Base-by-base conservation (phyloP, 2,797 vertebrate species). In the Scolopax bukidnonensis region DNA sequence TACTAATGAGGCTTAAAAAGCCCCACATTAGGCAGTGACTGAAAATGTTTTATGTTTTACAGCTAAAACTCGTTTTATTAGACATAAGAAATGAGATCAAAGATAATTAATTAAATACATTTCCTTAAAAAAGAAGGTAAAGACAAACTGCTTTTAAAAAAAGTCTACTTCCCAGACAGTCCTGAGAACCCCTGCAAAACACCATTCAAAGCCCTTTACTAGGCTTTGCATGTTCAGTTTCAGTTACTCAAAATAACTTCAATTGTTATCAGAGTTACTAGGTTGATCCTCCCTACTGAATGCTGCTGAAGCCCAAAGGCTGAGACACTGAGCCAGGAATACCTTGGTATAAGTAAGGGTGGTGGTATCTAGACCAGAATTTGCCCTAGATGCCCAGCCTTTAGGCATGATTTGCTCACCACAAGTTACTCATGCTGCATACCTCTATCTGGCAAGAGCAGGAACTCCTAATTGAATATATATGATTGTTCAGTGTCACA, bases 401-500 rank as follows among this genome's bases (percentile, higher is more conserved):
- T 88, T 54, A 73, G 74, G 74, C 70, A 82, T 2, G 11, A 24
- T 54, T 94, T 82, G 56, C 86, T 95, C 56, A 63, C 82, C 56
- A 73, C 70, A 84, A 90, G 86, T 92, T 84, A 96, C 70, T 75
- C 86, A 32, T 54, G 47, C 67, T 89, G 77, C 79, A 67, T 45
- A 73, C n/a, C 43, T 94, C 43, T 36, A 73, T 23, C 65, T 84
- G 80, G 69, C 83, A 87, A 51, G 67, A 87, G 12, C 7, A 53
- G 24, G 14, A 95, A 78, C 64, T 95, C 77, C 67, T 90, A 56
- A 79, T 25, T 63, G 56, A 94, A 93, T 38, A 60, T 36, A 89
- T 38, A 81, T 5, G 75, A 93, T 63, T 87, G 77, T 89, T 95
- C 83, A 63, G 80, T 93, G 85, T 91, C 16, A 24, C 88, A 93